Conservation (phyloP, 2,888 invertebrate genomes). For the Lycophotia porphyrea region DNA sequence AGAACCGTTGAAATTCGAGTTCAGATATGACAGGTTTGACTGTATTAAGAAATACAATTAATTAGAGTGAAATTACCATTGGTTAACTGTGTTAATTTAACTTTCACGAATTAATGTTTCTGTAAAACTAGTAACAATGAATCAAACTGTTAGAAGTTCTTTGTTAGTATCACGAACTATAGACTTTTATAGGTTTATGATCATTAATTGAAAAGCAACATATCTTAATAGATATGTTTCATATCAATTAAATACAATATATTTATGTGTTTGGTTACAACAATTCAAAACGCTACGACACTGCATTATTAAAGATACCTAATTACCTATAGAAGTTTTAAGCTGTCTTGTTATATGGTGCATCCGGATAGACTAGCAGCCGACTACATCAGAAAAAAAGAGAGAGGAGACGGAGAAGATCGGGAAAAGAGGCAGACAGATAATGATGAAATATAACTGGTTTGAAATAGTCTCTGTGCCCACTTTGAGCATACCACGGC, state of each 20-base stretch:
- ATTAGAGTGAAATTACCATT: background rate
- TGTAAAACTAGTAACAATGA: background rate
- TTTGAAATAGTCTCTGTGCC: background rate
- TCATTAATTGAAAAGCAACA: background rate
- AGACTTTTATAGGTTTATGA: background rate
- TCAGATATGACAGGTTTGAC: background rate
- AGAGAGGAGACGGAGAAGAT: background rate
- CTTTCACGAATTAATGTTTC: background rate
- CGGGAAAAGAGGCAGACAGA: background rate
- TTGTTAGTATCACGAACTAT: background rate
- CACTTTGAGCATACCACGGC: slow-evolving; percentile 14
- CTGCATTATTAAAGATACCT: background rate
- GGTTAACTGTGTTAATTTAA: background rate
- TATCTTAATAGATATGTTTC: background rate
- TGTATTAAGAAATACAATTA: background rate
- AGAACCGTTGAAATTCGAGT: background rate
- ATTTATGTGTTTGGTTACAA: background rate
- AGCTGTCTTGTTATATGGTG: background rate
- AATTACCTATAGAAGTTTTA: background rate
- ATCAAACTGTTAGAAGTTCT: background rate
- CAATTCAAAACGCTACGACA: background rate
- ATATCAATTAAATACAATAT: background rate
- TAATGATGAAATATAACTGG: background rate
- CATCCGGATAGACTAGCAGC: background rate
- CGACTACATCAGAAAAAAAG: background rate